Evolutionary conservation across 2,888 invertebrate genomes (phyloP).

Genomic region (Epsilonema sp.): DNA sequence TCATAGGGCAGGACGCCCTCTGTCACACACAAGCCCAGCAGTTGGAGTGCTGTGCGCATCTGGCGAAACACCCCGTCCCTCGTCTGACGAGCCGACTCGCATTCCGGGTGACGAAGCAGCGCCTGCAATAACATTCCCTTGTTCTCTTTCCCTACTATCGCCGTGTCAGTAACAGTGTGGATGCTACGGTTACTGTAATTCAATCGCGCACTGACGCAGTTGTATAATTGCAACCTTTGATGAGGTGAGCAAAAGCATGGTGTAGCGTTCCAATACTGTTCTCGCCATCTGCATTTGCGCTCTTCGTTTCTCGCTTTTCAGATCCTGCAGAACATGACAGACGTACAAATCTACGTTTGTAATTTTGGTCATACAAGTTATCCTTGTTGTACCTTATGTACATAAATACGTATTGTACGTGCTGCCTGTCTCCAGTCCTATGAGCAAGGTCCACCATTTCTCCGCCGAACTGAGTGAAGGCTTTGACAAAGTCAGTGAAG

Average conservation of each 20-base stretch:
- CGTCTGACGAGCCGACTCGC: conserved; percentile 74
- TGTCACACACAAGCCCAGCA: conserved; percentile 87
- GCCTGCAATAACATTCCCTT: conserved; percentile 50
- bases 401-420: conserved; percentile 36
- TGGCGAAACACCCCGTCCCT: conserved; percentile 82
- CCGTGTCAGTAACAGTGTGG: too few relatives aligned
- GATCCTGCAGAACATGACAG: conserved; percentile 33
- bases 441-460: conserved; percentile 97
- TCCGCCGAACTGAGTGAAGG: conserved; percentile 90
- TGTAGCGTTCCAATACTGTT: conserved; percentile 79
- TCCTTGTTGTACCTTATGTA: too few relatives aligned
- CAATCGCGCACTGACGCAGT: too few relatives aligned
- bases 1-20: conserved; percentile 53
- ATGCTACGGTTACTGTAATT: neutral
- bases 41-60: conserved; percentile 86
- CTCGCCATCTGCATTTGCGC: conserved; percentile 92
- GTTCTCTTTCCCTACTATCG: too few relatives aligned
- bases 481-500: conserved; percentile 82
- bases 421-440: conserved; percentile 59
- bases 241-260: conserved; percentile 84
- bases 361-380: too few relatives aligned
- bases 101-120: conserved; percentile 78
- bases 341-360: too few relatives aligned
- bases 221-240: too few relatives aligned
- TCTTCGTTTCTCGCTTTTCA: conserved; percentile 63